Conservation (phyloP, 2,888 invertebrate genomes). For the Drosophila pseudotakahashii region DNA sequence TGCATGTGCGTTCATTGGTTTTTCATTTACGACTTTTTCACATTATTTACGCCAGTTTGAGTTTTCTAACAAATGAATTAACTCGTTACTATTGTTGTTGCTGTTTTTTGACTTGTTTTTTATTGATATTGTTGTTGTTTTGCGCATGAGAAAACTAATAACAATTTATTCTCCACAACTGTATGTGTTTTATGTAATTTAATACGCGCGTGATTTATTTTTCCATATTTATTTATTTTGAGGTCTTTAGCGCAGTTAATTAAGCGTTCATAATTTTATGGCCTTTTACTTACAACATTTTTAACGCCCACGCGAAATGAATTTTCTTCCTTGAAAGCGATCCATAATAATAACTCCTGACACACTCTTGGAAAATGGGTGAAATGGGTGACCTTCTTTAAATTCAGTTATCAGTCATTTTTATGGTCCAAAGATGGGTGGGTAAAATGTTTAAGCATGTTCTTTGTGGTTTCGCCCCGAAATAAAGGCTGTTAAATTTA, state of each 20-base stretch:
- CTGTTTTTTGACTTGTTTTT: conserved; percentile 19
- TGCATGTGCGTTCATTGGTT: conserved; percentile 55
- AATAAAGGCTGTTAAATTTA: conserved; percentile 24
- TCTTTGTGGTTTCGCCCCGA: conserved; percentile 29
- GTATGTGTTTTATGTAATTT: conserved; percentile 58
- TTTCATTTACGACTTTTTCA: conserved; percentile 40
- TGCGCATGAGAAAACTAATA: conserved; percentile 68
- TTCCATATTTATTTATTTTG: conserved; percentile 30
- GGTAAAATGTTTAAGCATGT: not conserved
- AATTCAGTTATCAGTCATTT: conserved; percentile 7
- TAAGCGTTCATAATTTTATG: conserved; percentile 51
- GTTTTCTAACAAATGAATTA: conserved; percentile 56
- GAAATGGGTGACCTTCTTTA: conserved; percentile 5
- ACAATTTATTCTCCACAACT: conserved; percentile 52
- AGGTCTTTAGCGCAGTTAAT: conserved; percentile 52
- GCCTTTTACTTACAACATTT: conserved; percentile 27
- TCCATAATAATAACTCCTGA: conserved; percentile 30
- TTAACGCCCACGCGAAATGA: conserved; percentile 9
- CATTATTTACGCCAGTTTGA: conserved; percentile 40
- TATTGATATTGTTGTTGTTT: conserved; percentile 47
- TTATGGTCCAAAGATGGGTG: conserved; percentile 18
- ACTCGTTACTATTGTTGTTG: conserved; percentile 43
- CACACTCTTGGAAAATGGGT: conserved; percentile 30
- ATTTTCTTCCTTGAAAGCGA: conserved; percentile 22
- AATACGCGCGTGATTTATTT: conserved; percentile 42